phyloP scores from a whole-genome alignment of 2,113 vertebrate genomes.

The Cephalopterus ornatus region DNA sequence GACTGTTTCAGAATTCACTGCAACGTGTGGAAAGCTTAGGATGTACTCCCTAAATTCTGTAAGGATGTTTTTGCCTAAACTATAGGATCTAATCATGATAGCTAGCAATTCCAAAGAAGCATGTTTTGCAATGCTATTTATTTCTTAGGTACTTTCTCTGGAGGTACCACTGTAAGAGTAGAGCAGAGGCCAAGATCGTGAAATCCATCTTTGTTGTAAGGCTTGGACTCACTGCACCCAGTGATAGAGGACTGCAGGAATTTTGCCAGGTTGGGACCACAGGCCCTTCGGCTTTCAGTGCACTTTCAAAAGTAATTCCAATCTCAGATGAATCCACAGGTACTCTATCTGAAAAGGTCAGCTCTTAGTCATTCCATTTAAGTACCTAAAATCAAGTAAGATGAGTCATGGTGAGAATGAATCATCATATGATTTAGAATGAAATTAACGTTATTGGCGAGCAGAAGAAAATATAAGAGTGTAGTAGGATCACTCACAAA shows the following conservation, averaged over 20 bases:
- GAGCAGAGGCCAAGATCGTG: background rate
- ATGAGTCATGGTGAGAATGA: background rate
- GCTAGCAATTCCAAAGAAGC: background rate
- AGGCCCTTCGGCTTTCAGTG: background rate
- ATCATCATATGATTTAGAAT: background rate
- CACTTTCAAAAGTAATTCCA: background rate
- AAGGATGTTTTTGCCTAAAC: background rate
- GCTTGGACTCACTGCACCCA: background rate
- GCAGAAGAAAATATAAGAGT: background rate
- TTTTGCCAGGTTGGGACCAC: background rate
- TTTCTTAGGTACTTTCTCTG: background rate
- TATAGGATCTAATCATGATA: background rate
- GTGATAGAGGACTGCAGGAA: background rate
- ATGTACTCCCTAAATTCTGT: background rate
- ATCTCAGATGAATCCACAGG: background rate
- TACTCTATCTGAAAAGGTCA: background rate
- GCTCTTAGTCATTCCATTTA: background rate
- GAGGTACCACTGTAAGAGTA: background rate
- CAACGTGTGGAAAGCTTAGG: background rate
- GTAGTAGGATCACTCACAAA: background rate
- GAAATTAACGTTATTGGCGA: background rate
- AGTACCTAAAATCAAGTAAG: background rate
- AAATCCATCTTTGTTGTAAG: background rate
- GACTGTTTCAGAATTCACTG: background rate
- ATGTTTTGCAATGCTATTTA: background rate